Evolutionary conservation across 2,888 invertebrate genomes (phyloP).

Genomic region (Eilema sororculum): DNA sequence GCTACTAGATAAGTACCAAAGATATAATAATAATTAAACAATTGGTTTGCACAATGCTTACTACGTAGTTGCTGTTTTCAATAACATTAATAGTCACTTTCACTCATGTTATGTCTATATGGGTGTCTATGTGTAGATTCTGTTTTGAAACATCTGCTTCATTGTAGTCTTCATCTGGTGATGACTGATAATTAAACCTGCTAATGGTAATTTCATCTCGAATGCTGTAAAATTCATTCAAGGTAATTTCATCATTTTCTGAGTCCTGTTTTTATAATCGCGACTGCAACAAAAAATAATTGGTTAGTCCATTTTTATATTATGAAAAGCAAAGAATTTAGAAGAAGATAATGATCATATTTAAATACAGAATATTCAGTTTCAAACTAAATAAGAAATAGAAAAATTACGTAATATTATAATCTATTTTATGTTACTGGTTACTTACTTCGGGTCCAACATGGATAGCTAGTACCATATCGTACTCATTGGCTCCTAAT

Average conservation of each 20-base stretch:
- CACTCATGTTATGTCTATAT: background rate
- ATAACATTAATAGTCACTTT: background rate
- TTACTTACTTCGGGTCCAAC: constrained; percentile 75
- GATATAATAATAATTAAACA: background rate
- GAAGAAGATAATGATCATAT: background rate
- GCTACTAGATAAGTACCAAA: background rate
- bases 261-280: constrained; percentile 58
- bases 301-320: background rate
- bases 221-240: no score
- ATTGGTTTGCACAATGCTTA: background rate
- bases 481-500: constrained; percentile 83
- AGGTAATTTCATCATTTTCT: background rate
- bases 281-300: constrained; percentile 68
- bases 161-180: background rate
- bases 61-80: background rate
- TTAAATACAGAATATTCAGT: no score
- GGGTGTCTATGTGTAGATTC: background rate
- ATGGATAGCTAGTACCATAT: constrained; percentile 90
- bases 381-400: background rate
- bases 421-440: background rate
- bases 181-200: no score
- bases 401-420: background rate
- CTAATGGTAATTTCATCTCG: background rate
- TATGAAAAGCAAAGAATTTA: background rate
- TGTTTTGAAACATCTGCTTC: background rate